These are phyloP conservation scores for Euglossa dilemma DNA, from an alignment of 1,140 invertebrate genomes.

Conservation along the genomic window DNA sequence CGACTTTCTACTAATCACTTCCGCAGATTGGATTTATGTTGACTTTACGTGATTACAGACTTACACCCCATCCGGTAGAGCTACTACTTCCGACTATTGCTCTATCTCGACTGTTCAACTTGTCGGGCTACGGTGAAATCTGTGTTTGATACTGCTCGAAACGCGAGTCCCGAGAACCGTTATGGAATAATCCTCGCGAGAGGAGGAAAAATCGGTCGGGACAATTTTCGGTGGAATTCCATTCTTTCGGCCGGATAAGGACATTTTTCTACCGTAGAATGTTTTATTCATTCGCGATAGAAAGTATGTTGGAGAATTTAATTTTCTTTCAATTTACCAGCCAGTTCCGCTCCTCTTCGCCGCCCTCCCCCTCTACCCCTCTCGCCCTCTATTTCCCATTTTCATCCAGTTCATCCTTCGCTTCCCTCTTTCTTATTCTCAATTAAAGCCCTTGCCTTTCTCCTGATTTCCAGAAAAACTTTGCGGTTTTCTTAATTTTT, in stretches of 20 bases:
- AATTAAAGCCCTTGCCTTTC: slow-evolving; percentile 10
- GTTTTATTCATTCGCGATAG: slow-evolving; percentile 40
- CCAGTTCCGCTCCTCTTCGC: background rate
- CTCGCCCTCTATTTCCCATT: background rate
- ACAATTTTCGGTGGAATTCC: background rate
- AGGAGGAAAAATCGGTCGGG: background rate
- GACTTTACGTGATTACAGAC: slow-evolving; percentile 22
- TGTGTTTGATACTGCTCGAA: background rate
- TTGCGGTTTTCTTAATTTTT: slow-evolving; percentile 38
- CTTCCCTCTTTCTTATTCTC: background rate
- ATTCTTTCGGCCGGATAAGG: background rate
- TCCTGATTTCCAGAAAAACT: slow-evolving; percentile 19
- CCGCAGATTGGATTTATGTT: slow-evolving; percentile 51
- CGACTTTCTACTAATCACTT: slow-evolving; percentile 69
- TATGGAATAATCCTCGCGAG: background rate
- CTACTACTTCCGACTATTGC: slow-evolving; percentile 30
- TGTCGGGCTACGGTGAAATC: background rate
- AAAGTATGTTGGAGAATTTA: slow-evolving; percentile 33
- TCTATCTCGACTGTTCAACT: slow-evolving; percentile 31
- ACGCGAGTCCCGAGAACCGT: background rate
- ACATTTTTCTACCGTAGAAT: background rate
- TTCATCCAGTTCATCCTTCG: background rate
- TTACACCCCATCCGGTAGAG: slow-evolving; percentile 29
- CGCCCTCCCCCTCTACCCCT: no score
- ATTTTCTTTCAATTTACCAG: slow-evolving; percentile 41